Evolutionary conservation across 1,140 invertebrate species (phyloP).

Genomic region (Atta colombica): DNA sequence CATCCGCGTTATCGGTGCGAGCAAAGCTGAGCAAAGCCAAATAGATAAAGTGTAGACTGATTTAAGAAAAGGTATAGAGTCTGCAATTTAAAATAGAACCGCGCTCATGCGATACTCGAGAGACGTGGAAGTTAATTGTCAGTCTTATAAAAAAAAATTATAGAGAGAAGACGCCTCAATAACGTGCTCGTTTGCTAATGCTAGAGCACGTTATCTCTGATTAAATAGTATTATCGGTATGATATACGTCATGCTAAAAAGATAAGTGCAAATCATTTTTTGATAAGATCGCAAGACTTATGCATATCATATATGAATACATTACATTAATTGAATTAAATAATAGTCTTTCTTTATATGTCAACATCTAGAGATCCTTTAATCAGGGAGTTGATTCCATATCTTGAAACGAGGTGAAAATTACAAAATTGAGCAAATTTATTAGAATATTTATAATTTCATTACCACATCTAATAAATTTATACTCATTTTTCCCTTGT

Average conservation of each 20-base stretch:
- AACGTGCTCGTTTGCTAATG: not conserved
- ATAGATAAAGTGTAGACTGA: not conserved
- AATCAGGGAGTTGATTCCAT: too few species aligned
- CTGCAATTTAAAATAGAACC: not conserved
- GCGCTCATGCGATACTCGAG: not conserved
- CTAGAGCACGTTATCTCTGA: constrained; percentile 13
- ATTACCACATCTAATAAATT: too few species aligned
- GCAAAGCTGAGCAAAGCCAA: not conserved
- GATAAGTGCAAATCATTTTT: constrained; percentile 19
- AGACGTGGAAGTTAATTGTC: not conserved
- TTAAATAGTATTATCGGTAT: constrained; percentile 33
- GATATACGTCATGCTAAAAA: constrained; percentile 13
- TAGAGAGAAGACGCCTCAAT: too few species aligned
- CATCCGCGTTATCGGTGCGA: not conserved
- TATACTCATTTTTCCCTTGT: too few species aligned
- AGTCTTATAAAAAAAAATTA: constrained; percentile 9
- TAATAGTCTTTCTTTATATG: not conserved
- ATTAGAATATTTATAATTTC: too few species aligned
- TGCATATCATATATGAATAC: not conserved
- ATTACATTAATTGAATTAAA: not conserved
- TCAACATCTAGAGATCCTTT: too few species aligned
- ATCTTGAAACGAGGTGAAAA: too few species aligned
- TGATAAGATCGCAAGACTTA: constrained; percentile 23
- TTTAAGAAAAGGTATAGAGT: not conserved
- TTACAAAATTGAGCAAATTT: too few species aligned